Conservation (phyloP, 2,113 vertebrate genomes). For the Antechinus flavipes region DNA sequence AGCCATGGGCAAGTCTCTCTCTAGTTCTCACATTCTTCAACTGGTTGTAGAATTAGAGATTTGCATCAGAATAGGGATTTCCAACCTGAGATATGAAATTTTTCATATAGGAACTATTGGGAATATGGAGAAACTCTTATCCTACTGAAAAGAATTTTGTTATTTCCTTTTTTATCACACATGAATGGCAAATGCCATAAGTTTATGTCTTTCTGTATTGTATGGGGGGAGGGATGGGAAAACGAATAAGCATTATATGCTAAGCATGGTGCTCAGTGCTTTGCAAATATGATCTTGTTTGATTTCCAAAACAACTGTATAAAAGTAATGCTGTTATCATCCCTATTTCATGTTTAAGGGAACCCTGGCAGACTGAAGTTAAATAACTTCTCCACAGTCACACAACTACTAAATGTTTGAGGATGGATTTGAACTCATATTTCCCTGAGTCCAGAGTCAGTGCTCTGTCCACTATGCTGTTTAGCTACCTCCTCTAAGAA, state of each 20-base stretch:
- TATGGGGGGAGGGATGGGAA: background rate
- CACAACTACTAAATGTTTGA: background rate
- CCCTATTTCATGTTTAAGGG: background rate
- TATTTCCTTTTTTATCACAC: background rate
- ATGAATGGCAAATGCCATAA: background rate
- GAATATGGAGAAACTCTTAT: background rate
- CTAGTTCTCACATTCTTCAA: background rate
- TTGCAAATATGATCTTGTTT: background rate
- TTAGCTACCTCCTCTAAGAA: background rate
- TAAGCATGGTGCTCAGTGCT: background rate
- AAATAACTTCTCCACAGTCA: background rate
- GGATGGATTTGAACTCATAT: background rate
- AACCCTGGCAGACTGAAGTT: background rate
- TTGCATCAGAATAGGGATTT: background rate
- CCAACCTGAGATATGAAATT: background rate
- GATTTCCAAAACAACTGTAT: background rate
- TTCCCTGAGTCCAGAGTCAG: background rate
- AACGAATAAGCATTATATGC: background rate
- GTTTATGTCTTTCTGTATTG: background rate
- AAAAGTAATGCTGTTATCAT: background rate
- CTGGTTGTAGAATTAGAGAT: background rate
- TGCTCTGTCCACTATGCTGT: background rate
- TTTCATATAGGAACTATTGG: background rate
- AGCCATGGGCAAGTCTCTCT: background rate
- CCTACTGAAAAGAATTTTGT: background rate